Percentiles rank a stretch among this genome's conserved stretches.
Evolutionary conservation across 53 echinoderm and acorn worm genomes (phyloP).

Genomic region (Echinarachnius parma): DNA sequence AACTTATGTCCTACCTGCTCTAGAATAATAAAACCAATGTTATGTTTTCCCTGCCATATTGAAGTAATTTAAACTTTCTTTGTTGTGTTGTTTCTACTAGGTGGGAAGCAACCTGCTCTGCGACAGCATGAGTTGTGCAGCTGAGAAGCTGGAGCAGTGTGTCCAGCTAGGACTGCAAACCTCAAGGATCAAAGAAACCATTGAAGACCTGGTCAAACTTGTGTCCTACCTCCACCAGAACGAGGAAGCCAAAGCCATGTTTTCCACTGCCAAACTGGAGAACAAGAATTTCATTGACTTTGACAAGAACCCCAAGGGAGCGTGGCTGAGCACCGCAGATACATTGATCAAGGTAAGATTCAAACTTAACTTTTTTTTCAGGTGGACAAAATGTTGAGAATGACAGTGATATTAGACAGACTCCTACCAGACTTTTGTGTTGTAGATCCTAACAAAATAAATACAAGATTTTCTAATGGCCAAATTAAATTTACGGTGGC

Average conservation of each 20-base stretch:
- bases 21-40: conserved; percentile 25
- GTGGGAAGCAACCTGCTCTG: conserved; percentile 24
- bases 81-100: no score
- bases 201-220: conserved; percentile 23
- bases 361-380: no score
- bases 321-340: conserved; percentile 25
- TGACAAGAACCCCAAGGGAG: conserved; percentile 12
- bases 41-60: background rate
- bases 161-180: conserved; percentile 7
- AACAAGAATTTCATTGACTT: conserved; percentile 7
- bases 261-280: conserved; percentile 11
- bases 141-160: conserved; percentile 45
- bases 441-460: no score
- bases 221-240: conserved; percentile 29
- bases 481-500: no score
- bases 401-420: no score
- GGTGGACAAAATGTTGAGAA: no score
- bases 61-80: no score
- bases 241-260: conserved; percentile 17
- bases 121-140: conserved; percentile 48
- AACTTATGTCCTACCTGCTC: conserved; percentile 26
- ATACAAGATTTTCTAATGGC: no score
- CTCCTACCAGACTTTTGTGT: no score
- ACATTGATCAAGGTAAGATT: conserved; percentile 28
- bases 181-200: conserved; percentile 12